Percentiles rank a stretch among this genome's conserved stretches.
phyloP scores from a whole-genome alignment of 2,113 vertebrate genomes.

The Caloenas nicobarica region DNA sequence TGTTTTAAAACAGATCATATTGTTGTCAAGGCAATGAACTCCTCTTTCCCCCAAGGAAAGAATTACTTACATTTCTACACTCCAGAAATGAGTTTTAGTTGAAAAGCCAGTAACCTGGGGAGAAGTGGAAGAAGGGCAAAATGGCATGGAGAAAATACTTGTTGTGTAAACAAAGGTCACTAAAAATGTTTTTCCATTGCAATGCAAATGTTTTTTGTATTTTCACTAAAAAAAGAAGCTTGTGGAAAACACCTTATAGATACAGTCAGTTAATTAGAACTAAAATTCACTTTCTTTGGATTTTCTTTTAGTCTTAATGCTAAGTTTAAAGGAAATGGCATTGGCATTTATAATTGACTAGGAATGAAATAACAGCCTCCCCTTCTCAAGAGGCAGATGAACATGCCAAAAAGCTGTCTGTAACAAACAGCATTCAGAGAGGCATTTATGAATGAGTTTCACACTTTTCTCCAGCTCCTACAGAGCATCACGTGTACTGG shows the following conservation, averaged over 20 bases:
- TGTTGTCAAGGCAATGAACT: conserved; percentile 11
- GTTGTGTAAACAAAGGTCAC: not conserved
- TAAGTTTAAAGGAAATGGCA: not conserved
- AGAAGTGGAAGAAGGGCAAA: not conserved
- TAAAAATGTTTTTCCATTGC: not conserved
- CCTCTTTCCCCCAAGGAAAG: not conserved
- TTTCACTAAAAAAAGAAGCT: not conserved
- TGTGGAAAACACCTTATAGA: not conserved
- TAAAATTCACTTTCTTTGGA: not conserved
- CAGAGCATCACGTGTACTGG: not conserved
- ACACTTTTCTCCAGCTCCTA: not conserved
- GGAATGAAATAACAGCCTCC: not conserved
- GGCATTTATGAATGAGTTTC: not conserved
- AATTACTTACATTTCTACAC: not conserved
- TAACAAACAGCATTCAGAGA: not conserved
- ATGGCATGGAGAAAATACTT: not conserved
- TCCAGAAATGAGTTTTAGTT: not conserved
- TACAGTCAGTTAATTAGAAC: not conserved
- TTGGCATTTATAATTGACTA: not conserved
- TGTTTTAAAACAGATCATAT: conserved; percentile 3
- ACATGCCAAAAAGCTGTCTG: not conserved
- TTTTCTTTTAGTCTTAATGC: not conserved
- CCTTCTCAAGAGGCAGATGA: not conserved
- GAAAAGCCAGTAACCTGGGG: not conserved
- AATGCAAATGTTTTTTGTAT: not conserved